Evolutionary conservation across 2,888 invertebrate genomes (phyloP), one percentile per base, ranked within the genome.

Genomic region (Dermolepida albohirtum): DNA sequence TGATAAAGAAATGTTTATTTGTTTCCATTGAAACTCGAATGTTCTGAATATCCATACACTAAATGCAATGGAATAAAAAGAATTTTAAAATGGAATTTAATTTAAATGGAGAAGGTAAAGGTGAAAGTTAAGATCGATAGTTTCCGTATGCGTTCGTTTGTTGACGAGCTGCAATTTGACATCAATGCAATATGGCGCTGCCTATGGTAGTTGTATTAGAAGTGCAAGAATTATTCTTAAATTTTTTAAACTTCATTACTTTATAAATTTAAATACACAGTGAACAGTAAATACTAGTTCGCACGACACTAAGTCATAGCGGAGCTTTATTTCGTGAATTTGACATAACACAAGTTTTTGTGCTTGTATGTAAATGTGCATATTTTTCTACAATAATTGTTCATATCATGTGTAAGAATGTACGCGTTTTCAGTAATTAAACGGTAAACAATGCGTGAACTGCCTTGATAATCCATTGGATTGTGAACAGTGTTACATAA

Each of bases 121-220:
- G 57, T 57, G 57, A 57, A 63, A 52, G 43, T 67, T 41, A 27
- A 10, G 43, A 50, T 63, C 67, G 67, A 41, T 43, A 52, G 40
- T 52, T 40, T 62, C 43, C 71, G 71, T 52, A 6, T 12, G 39
- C 17, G 39, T 55, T 57, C 71, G 66, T 63, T 8, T 10, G 8
- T 16, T 22, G 16, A 65, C 68, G 68, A 51, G 52, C 41, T 55
- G 39, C 39, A 51, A 63, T 76, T 77, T 77, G 76, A 77, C 76
- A 75, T 73, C 67, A 70, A 70, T 65, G 72, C 75, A 79, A 79
- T 77, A 80, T 80, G 80, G 79, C 80, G 79, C 74, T 74, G 74
- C 74, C 73, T 66, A 72, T 72, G 74, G 74, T 73, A 73, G 73
- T 77, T 74, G 73, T 76, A 74, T 76, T 74, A 76, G 75, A 75